Evolutionary conservation across 2,888 invertebrate species (phyloP), one percentile per base, ranked within the genome.

Genomic region (Sympetrum striolatum): DNA sequence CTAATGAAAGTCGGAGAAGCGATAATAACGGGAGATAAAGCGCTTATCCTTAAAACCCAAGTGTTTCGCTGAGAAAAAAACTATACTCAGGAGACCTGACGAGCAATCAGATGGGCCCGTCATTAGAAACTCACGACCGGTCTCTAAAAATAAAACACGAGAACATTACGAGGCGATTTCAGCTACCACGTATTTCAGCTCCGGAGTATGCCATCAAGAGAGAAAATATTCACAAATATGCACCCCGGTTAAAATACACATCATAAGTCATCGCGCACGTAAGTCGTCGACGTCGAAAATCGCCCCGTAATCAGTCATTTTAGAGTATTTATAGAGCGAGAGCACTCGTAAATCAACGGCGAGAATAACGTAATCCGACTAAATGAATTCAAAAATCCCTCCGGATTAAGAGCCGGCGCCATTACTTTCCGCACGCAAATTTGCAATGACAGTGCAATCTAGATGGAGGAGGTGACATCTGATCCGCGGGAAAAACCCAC

Each of bases 401-500:
- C 6, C 14, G 58, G 58, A 22, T 25, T 48, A 58, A 35, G 31
- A 58, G 58, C 15, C 10, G 22, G 2, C 31, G 31, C 58, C 37
- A 37, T 86, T 60, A 82, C 53, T 82, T 82, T 58, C 82, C 31
- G 53, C 82, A 18, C 31, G 82, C 82, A 37, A 60, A 60, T 86
- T 18, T 58, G n/a, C 86, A 37, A 37, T 60, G 86, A 86, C 39
- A 86, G 58, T 60, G 58, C 86, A 86, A 86, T 86, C 86, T 86
- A 60, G 3, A 22, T 37, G 60, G 37, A 37, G 60, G 31, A 53
- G 18, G 10, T 35, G 86, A 31, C 60, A 35, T 31, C 58, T 31
- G 82, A 25, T 35, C n/a, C 37, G 86, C 48, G 81, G 31, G 25
- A 39, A 22, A 58, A n/a, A 39, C 18, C 31, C 64, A 15, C 37